Base-by-base conservation (phyloP, 2,797 vertebrate species). In the Xenopus petersii region DNA sequence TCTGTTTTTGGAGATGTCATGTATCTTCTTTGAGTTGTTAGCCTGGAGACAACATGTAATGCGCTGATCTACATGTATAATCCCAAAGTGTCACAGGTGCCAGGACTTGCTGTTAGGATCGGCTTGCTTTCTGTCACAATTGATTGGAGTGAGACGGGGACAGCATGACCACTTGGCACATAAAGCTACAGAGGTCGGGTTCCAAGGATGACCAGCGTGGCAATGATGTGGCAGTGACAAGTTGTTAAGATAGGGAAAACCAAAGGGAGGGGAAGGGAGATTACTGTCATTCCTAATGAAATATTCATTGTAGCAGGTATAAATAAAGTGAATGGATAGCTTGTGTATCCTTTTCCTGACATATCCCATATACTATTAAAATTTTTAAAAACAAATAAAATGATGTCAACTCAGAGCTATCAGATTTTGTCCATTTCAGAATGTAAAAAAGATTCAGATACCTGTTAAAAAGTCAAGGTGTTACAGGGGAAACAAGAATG, bases 51-150 rank as follows among this genome's bases (percentile, higher is more conserved):
- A 92, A 93, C 93, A 91, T 67, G 90, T 85, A 81, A 86, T 86
- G 87, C 84, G 84, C 87, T 84, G 94, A 92, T 93, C 93, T 93
- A 95, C 95, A 95, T 95, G 94, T 94, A 94, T 92, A 93, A 92
- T 93, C 93, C 94, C 93, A 91, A 88, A 88, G 90, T 89, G 91
- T 94, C 94, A 93, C 92, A 90, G 94, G 94, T 92, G 94, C 89
- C 91, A 88, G 88, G 81, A 9, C 79, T 84, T 51, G 82, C 85
- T 78, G 86, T 87, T 61, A 81, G 75, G 83, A 88, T 85, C 84
- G 86, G 86, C 91, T 86, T 93, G 92, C 95, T 94, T 94, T 88
- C 96, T 98, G 96, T 98, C 97, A 97, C 92, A 94, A 91, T 88
- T 90, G 92, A 92, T 81, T 91, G 89, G 89, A 87, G 88, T 93